These are phyloP conservation scores for Apis mellifera DNA, from an alignment of 1,140 invertebrate genomes.

Conservation along the genomic window DNA sequence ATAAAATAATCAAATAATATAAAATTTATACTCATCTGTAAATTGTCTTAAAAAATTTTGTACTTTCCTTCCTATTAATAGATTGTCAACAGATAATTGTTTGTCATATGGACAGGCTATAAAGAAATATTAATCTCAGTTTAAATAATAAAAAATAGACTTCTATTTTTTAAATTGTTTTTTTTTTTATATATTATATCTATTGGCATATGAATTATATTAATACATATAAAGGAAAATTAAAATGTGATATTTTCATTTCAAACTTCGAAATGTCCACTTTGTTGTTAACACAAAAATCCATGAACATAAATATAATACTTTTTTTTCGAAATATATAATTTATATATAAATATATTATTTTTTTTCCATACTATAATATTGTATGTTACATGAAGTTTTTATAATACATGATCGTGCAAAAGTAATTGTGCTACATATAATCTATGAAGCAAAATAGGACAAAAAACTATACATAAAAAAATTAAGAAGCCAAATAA, in stretches of 20 bases:
- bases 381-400: constrained; percentile 26
- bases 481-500: constrained; percentile 41
- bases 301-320: background rate
- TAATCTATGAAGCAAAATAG: constrained; percentile 43
- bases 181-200: background rate
- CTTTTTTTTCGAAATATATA: background rate
- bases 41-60: no score
- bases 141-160: background rate
- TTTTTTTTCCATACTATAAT: constrained; percentile 17
- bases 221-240: background rate
- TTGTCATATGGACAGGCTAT: background rate
- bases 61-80: background rate
- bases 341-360: no score
- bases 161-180: background rate
- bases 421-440: constrained; percentile 38
- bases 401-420: constrained; percentile 43
- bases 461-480: constrained; percentile 33
- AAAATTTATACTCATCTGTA: no score
- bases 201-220: background rate
- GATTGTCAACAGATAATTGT: background rate
- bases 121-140: background rate
- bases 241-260: background rate
- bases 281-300: background rate
- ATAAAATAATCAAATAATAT: no score
- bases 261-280: background rate